Percentiles rank a stretch among this genome's conserved stretches.
Conservation (phyloP, 1,140 invertebrate species). For the Eumeta japonica region DNA sequence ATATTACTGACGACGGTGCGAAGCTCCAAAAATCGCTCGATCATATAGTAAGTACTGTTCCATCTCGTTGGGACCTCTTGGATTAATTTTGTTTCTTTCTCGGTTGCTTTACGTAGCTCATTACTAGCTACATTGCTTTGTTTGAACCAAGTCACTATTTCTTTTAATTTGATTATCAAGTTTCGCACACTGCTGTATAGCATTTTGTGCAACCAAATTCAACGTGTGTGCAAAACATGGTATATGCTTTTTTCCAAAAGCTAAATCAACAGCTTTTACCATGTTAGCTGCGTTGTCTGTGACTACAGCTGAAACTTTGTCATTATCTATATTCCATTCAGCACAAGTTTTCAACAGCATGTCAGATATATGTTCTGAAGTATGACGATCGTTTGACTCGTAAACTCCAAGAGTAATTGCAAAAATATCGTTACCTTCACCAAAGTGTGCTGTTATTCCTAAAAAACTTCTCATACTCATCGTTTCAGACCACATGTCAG, state of each 20-base stretch:
- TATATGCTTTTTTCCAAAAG: conserved; percentile 38
- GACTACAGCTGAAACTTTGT: conserved; percentile 36
- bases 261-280: conserved; percentile 30
- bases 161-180: conserved; percentile 28
- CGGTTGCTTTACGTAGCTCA: conserved; percentile 22
- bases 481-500: conserved; percentile 25
- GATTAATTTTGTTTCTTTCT: conserved; percentile 19
- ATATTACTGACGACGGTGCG: conserved; percentile 25
- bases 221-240: conserved; percentile 45
- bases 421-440: conserved; percentile 13
- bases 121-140: conserved; percentile 31
- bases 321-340: conserved; percentile 31
- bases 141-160: conserved; percentile 36
- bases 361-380: conserved; percentile 24
- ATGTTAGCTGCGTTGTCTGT: conserved; percentile 46
- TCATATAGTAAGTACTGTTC: conserved; percentile 40
- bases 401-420: conserved; percentile 23
- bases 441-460: conserved; percentile 22
- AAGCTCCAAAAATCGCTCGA: conserved; percentile 31
- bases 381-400: conserved; percentile 23
- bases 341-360: conserved; percentile 22
- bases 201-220: conserved; percentile 33
- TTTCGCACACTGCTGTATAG: conserved; percentile 9
- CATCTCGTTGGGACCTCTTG: conserved; percentile 27
- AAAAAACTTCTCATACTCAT: conserved; percentile 23